Evolutionary conservation across 2,888 invertebrate species (phyloP), one percentile per base, ranked within the genome.

Genomic region (Crepidodera aurea): DNA sequence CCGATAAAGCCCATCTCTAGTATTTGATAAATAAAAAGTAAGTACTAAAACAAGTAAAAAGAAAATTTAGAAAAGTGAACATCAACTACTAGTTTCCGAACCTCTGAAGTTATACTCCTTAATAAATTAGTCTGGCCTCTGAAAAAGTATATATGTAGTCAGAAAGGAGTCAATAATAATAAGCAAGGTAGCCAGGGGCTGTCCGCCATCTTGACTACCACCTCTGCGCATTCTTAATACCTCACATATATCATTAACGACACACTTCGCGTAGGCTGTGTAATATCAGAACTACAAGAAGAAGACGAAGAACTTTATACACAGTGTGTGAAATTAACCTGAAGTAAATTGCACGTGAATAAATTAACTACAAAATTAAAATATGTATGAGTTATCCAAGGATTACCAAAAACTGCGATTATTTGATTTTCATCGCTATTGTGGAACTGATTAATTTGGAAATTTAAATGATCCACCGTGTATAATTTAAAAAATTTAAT

Each of bases 201-300:
- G 60, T 55, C 57, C 69, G 77, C 78, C 78, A 78, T 77, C 75
- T 76, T 77, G 60, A 72, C 75, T 71, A 75, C 78, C 78, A 77
- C 77, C 78, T 77, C 77, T 77, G 76, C 75, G 74, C 75, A 76
- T 77, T 75, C 76, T 77, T 76, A 77, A 73, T 73, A 69, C 69
- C 70, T 66, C 66, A 67, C 72, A 74, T 81, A 78, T 78, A 84
- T 84, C 82, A 84, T 77, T 77, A 84, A 77, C 77, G 83, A 84
- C 67, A 84, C 83, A 77, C 75, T 77, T 71, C 74, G 78, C 75
- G 77, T 77, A 76, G 77, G 78, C 72, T 71, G 73, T 75, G 74
- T 77, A 78, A 76, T 76, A 76, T 77, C 69, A 63, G 67, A 68
- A 70, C 71, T 71, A 71, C 70, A 62, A 64, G 63, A 64, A 65